These are phyloP conservation scores for Cydia fagiglandana DNA, from an alignment of 1,140 invertebrate genomes.

Conservation along the genomic window DNA sequence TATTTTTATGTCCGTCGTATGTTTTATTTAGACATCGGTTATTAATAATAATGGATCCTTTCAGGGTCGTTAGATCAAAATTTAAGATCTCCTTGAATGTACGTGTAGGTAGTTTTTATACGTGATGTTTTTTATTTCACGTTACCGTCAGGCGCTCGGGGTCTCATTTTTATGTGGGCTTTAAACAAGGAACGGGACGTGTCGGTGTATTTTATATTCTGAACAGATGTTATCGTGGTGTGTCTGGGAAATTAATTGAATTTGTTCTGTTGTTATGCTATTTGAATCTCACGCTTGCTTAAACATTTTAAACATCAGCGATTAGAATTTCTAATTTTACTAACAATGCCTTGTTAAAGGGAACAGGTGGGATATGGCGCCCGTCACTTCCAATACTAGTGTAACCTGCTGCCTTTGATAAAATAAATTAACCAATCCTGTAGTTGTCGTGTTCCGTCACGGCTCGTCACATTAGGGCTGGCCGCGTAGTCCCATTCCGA, in stretches of 20 bases:
- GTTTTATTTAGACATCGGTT: conserved; percentile 78
- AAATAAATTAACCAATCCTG: conserved; percentile 29
- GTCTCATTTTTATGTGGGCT: conserved; percentile 67
- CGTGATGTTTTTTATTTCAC: conserved; percentile 52
- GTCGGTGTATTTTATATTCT: conserved; percentile 71
- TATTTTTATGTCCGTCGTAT: conserved; percentile 62
- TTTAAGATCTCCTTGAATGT: conserved; percentile 61
- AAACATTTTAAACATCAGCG: conserved; percentile 62
- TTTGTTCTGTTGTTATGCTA: conserved; percentile 67
- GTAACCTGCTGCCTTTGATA: conserved; percentile 27
- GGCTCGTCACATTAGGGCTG: conserved; percentile 22
- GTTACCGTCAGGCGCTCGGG: conserved; percentile 61
- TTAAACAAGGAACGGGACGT: conserved; percentile 57
- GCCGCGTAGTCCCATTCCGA: neutral
- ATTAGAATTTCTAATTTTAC: conserved; percentile 41
- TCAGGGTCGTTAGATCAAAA: conserved; percentile 73
- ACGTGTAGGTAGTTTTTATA: conserved; percentile 68
- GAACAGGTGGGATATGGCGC: conserved; percentile 35
- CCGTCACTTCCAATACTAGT: neutral
- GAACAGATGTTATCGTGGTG: conserved; percentile 72
- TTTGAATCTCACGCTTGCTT: conserved; percentile 66
- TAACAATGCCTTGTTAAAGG: conserved; percentile 30
- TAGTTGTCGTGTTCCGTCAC: conserved; percentile 22
- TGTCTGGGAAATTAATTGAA: conserved; percentile 71
- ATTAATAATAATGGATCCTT: conserved; percentile 76